Evolutionary conservation across 2,797 vertebrate species (phyloP), one percentile per base, ranked within the genome.

Genomic region (Xyrichtys novacula): DNA sequence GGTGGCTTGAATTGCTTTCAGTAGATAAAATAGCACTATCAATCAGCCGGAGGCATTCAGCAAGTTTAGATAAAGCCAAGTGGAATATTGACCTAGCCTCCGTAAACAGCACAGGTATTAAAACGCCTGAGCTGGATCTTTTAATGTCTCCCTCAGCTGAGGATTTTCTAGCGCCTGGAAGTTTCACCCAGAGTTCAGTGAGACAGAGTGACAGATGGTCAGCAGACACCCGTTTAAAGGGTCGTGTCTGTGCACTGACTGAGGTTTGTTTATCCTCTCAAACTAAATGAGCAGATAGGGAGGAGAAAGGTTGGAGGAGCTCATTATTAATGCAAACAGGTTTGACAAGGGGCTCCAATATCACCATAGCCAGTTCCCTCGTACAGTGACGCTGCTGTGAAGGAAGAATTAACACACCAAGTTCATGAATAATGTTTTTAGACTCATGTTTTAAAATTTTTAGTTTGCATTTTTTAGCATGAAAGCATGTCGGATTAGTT

Each of bases 11-110:
- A 80, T 76, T 80, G 54, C 67, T 82, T 83, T 82, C 26, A 64
- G 59, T 68, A 70, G 78, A 87, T 87, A 78, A 86, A 88, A 80
- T 43, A 38, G 49, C 22, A 28, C 57, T 26, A 81, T 87, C 79
- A 83, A 76, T 89, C 79, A 84, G 50, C 68, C 61, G 1, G 9
- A 66, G 63, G 66, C 62, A 42, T 82, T 76, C 38, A 59, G 63
- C 31, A 60, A 50, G 55, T 74, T 74, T 74, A 73, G 71, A 87
- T 85, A 68, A 86, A 85, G 50, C 76, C 49, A 67, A 83, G 67
- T 71, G 73, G 63, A 72, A 74, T 81, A 79, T 76, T 84, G 84
- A 81, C 62, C 38, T 48, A 55, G 60, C 20, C 66, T 70, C 70
- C 50, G 43, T 70, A 80, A 83, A 77, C 49, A 70, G 53, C 71